Base-by-base conservation (phyloP, 1,140 invertebrate species). In the Drosophila tristis region DNA sequence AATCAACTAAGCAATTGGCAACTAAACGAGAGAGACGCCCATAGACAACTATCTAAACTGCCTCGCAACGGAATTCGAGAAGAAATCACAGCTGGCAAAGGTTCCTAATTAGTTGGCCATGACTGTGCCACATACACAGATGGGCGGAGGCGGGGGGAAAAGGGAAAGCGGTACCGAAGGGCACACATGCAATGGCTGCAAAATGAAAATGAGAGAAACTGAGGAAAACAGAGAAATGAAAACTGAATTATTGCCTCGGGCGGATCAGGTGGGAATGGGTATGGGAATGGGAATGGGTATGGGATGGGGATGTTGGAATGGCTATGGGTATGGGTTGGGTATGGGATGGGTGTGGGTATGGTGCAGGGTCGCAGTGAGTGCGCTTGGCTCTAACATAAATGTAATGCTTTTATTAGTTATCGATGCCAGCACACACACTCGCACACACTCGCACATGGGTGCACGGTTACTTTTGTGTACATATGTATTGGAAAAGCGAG, bases 371-470 rank as follows among this genome's bases (percentile, higher is more conserved):
- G 53, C 42, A 48, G 60, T 31, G 47, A 48, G 60, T 31, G 59
- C 53, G 54, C 26, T 64, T 64, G 53, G 50, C 48, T 71, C 67
- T 65, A 76, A 72, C 82, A 89, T 82, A 86, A 89, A 82, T 86
- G 84, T 87, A 82, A 87, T 86, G 71, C 84, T 68, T 82, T 87
- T 89, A 86, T 86, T 86, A 86, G 82, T 89, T 86, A 78, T 86
- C 82, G 74, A 86, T 81, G 81, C 62, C 67, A 48, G 66, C 57
- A 77, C 49, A 56, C 53, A 45, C 53, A 45, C 29, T 43, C 44
- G 57, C 35, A 47, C 35, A 13, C 11, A 39, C 9, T 11, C 3
- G 9, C 2, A 35, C 31, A 2, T 56, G 42, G 65, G 57, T 76
- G 20, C 45, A 20, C 13, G 25, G 43, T 26, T 20, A 49, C 26